Evolutionary conservation across 2,113 vertebrate genomes (phyloP).

Genomic region (Spea bombifrons): DNA sequence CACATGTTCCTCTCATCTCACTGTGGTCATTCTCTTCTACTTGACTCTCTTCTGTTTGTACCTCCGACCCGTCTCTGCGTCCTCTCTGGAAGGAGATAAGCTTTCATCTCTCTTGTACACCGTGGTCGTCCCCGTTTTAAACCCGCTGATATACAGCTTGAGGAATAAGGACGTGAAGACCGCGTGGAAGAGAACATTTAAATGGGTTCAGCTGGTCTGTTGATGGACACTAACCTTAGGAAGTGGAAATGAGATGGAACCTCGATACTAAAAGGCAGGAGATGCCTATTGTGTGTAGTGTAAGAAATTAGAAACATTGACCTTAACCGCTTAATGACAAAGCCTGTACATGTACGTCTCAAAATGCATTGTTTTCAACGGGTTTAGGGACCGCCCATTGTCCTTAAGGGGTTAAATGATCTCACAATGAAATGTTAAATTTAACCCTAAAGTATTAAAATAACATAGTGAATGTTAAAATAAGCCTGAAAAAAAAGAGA

Average conservation of each 20-base stretch:
- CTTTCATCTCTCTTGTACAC: constrained; percentile 48
- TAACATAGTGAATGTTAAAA: no score
- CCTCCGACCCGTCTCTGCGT: constrained; percentile 31
- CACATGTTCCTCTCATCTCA: constrained; percentile 31
- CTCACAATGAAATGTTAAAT: no score
- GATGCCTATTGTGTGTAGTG: no score
- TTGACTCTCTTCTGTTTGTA: constrained; percentile 48
- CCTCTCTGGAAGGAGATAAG: constrained; percentile 47
- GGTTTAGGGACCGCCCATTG: no score
- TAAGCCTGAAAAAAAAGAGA: no score
- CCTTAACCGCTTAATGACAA: no score
- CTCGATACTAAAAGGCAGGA: no score
- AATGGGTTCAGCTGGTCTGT: neutral
- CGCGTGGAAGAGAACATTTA: neutral
- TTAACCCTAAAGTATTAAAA: no score
- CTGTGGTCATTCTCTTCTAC: constrained; percentile 42
- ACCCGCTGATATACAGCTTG: constrained; percentile 49
- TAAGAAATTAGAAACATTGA: no score
- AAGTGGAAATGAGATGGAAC: neutral
- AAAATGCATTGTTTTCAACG: no score
- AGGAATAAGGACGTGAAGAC: constrained; percentile 50
- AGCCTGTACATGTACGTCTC: no score
- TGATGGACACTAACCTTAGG: neutral
- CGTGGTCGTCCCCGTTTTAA: constrained; percentile 47
- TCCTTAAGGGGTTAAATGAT: no score